phyloP scores from a whole-genome alignment of 1,140 invertebrate species.

The Hestina assimilis region DNA sequence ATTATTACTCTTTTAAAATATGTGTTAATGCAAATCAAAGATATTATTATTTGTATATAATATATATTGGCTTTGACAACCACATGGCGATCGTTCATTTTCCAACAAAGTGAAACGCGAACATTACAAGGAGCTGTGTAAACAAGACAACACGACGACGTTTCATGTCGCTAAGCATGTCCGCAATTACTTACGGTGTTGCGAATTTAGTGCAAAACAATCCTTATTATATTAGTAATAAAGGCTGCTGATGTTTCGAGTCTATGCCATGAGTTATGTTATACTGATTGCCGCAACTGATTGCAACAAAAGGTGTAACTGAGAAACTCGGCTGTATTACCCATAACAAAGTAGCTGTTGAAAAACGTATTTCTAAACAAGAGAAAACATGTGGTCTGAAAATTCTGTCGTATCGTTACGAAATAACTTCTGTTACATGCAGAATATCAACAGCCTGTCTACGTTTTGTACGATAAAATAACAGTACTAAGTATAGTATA shows the following conservation, averaged over 20 bases:
- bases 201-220: conserved; percentile 16
- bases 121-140: conserved; percentile 34
- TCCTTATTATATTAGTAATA: conserved; percentile 23
- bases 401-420: no score
- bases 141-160: conserved; percentile 40
- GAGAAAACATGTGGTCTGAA: not conserved
- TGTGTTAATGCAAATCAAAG: not conserved
- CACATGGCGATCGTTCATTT: conserved; percentile 22
- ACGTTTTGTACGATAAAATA: no score
- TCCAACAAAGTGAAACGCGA: conserved; percentile 27
- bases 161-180: conserved; percentile 34
- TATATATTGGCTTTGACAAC: not conserved
- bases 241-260: not conserved
- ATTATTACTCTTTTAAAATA: not conserved
- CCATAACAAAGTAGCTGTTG: conserved; percentile 21
- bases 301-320: conserved; percentile 42
- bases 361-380: not conserved
- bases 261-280: conserved; percentile 5
- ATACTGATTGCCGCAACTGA: conserved; percentile 27
- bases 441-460: no score
- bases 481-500: no score
- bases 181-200: conserved; percentile 25
- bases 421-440: not conserved
- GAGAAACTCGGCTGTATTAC: conserved; percentile 31
- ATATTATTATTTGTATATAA: conserved; percentile 4